These are phyloP conservation scores for Blastomussa wellsi DNA, from an alignment of 92 coral and sea anemone species.

Conservation along the genomic window DNA sequence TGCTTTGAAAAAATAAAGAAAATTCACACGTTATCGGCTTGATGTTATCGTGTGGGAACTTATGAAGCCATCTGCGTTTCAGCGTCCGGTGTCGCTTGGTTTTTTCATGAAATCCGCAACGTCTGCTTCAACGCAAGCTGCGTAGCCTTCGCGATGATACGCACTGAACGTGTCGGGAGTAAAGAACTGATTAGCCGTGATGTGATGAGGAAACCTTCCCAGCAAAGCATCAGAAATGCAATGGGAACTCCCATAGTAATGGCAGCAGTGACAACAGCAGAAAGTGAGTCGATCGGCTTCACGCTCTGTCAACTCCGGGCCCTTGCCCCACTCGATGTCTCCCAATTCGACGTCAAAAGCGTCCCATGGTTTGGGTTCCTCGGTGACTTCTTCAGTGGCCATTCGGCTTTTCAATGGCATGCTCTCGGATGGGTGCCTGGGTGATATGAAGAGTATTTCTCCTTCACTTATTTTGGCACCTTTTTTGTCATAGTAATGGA, in stretches of 20 bases:
- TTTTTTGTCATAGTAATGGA: conserved; percentile 10
- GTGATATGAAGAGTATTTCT: conserved; percentile 20
- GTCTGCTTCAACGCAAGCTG: conserved; percentile 32
- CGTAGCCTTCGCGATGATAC: conserved; percentile 32
- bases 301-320: background rate
- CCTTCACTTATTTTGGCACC: background rate
- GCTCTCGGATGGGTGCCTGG: conserved; percentile 30
- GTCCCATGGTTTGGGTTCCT: background rate
- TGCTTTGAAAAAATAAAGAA: too few relatives aligned
- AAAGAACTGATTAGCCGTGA: conserved; percentile 24
- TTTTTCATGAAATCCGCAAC: background rate
- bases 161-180: conserved; percentile 16
- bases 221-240: background rate
- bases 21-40: too few relatives aligned
- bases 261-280: conserved; percentile 3
- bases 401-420: background rate
- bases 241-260: background rate
- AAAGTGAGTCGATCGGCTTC: conserved; percentile 5
- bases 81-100: background rate
- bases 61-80: too few relatives aligned
- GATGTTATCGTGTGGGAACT: too few relatives aligned
- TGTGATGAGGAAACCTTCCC: conserved; percentile 34
- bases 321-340: background rate
- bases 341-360: background rate
- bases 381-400: background rate